A percentile compares a stretch with the other conserved stretches of the same genome.
Evolutionary conservation across 2,113 vertebrate species (phyloP).

Genomic region (Pyrgilauda ruficollis): DNA sequence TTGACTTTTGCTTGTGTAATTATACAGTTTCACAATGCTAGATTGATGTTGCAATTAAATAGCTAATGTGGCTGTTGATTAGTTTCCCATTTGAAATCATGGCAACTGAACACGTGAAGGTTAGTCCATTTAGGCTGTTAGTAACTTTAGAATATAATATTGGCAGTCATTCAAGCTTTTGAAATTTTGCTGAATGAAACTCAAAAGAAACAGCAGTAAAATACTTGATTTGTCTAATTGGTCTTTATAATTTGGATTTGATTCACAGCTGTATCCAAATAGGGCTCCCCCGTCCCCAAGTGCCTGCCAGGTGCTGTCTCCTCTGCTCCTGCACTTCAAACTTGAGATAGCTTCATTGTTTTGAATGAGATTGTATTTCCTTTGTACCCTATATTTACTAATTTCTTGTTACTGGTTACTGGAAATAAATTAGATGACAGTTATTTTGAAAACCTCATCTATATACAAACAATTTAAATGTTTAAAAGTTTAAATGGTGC

Average conservation of each 20-base stretch:
- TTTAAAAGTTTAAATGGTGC: background rate
- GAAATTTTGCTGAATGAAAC: background rate
- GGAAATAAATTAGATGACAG: background rate
- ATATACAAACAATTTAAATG: background rate
- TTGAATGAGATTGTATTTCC: background rate
- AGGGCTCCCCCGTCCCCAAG: background rate
- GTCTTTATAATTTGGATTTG: background rate
- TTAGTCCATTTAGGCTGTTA: background rate
- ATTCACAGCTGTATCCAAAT: background rate
- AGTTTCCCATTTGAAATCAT: background rate
- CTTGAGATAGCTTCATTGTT: background rate
- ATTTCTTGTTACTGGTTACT: background rate
- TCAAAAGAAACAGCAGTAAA: background rate
- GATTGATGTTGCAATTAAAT: background rate
- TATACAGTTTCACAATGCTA: background rate
- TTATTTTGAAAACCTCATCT: constrained; percentile 5
- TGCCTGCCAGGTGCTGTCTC: background rate
- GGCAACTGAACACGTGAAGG: background rate
- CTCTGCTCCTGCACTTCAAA: background rate
- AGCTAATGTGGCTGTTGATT: background rate
- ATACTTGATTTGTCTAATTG: background rate
- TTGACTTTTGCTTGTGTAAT: background rate
- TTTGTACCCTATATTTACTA: background rate
- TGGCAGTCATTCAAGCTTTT: background rate
- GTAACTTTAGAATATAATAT: background rate